phyloP scores from a whole-genome alignment of 2,797 vertebrate species.

The Scolopax rusticola region DNA sequence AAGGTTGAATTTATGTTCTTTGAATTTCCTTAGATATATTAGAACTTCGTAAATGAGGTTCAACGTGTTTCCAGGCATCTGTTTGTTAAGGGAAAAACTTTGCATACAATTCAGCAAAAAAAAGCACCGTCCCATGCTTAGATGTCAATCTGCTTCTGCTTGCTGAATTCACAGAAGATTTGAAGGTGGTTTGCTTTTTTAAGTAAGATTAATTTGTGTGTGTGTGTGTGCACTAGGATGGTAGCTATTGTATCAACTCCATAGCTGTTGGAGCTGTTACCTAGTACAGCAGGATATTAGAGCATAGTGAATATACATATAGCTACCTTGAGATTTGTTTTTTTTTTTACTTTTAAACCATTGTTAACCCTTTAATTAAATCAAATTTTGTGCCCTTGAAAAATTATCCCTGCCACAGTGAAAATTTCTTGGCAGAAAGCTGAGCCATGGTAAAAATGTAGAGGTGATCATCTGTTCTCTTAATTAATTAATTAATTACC shows the following conservation, averaged over 20 bases:
- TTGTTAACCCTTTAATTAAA: background rate
- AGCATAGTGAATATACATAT: background rate
- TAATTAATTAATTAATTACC: background rate
- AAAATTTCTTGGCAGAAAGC: background rate
- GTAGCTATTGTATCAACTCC: background rate
- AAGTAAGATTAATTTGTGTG: background rate
- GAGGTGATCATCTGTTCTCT: background rate
- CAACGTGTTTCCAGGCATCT: background rate
- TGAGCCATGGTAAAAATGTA: background rate
- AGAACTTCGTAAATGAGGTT: conserved; percentile 5
- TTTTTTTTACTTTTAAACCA: background rate
- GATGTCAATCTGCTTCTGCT: background rate
- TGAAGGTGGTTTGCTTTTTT: background rate
- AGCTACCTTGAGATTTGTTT: background rate
- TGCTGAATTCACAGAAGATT: background rate
- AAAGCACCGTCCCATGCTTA: background rate
- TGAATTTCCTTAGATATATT: conserved; percentile 25
- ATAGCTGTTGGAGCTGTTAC: background rate
- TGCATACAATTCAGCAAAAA: background rate
- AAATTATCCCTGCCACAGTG: background rate
- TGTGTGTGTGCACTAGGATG: background rate
- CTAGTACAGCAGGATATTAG: background rate
- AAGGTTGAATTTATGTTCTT: conserved; percentile 54
- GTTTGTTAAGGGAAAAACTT: background rate
- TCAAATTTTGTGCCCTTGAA: background rate